Evolutionary conservation across 2,113 vertebrate genomes (phyloP).

Genomic region (Crotophaga sulcirostris): DNA sequence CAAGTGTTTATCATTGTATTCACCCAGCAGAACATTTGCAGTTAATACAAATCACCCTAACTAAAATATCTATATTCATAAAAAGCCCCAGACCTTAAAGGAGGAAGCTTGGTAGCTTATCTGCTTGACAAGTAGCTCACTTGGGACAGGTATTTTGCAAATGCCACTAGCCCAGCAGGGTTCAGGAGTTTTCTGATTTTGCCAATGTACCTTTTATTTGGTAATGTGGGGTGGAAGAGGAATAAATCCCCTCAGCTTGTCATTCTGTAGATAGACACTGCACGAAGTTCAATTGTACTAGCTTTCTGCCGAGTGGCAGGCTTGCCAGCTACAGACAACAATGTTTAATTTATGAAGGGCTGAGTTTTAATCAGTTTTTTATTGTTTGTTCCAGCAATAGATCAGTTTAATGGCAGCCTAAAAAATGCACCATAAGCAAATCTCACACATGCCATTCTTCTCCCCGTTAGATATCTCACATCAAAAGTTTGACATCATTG

Average conservation of each 20-base stretch:
- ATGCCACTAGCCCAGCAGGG: not conserved
- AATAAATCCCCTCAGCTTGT: constrained; percentile 14
- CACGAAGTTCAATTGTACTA: constrained; percentile 2
- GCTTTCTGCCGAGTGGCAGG: constrained; percentile 36
- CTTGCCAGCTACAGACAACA: constrained; percentile 44
- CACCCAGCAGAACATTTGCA: not conserved
- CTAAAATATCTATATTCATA: not conserved
- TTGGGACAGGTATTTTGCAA: not conserved
- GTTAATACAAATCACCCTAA: not conserved
- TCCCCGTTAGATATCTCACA: not conserved
- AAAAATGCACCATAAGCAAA: constrained; percentile 56
- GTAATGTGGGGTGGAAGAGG: not conserved
- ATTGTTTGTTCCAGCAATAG: constrained; percentile 62
- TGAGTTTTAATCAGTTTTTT: constrained; percentile 64
- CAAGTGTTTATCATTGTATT: not conserved
- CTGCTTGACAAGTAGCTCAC: not conserved
- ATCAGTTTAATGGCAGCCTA: constrained; percentile 49
- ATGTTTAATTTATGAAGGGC: constrained; percentile 62
- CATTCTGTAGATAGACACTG: not conserved
- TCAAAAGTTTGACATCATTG: not conserved
- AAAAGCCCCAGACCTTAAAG: not conserved
- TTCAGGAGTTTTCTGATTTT: not conserved
- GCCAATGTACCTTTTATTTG: not conserved
- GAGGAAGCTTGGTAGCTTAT: not conserved
- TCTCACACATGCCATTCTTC: constrained; percentile 19